Conservation (phyloP, 2,113 vertebrate genomes). For the Saguinus midas region DNA sequence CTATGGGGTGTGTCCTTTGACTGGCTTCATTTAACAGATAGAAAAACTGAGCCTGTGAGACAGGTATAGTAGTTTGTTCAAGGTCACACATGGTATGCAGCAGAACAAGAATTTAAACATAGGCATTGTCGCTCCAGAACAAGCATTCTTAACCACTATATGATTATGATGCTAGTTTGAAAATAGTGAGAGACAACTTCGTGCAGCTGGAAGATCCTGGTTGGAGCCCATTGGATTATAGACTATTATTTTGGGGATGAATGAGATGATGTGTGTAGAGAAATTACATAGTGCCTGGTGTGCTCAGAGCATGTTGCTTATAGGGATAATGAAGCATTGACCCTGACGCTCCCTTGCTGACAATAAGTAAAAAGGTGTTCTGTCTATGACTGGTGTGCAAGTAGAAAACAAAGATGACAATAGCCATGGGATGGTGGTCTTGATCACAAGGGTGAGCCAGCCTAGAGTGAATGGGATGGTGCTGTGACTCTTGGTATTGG, state of each 20-base stretch:
- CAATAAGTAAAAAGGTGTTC: not conserved
- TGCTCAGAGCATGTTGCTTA: not conserved
- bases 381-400: not conserved
- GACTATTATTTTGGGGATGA: not conserved
- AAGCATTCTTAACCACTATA: not conserved
- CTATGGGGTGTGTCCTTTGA: not conserved
- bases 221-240: not conserved
- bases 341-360: not conserved
- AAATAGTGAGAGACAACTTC: not conserved
- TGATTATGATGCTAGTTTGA: not conserved
- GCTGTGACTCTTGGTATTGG: not conserved
- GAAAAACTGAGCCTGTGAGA: not conserved
- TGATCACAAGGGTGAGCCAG: not conserved
- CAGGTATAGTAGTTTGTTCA: not conserved
- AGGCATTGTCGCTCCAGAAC: not conserved
- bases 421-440: not conserved
- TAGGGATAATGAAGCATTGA: not conserved
- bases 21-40: not conserved
- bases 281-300: not conserved
- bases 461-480: not conserved
- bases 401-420: not conserved
- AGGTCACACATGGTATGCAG: not conserved
- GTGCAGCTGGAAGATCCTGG: not conserved
- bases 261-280: not conserved
- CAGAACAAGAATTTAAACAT: not conserved